Evolutionary conservation across 2,797 vertebrate genomes (phyloP).

Genomic region (Fistularia commersonii): DNA sequence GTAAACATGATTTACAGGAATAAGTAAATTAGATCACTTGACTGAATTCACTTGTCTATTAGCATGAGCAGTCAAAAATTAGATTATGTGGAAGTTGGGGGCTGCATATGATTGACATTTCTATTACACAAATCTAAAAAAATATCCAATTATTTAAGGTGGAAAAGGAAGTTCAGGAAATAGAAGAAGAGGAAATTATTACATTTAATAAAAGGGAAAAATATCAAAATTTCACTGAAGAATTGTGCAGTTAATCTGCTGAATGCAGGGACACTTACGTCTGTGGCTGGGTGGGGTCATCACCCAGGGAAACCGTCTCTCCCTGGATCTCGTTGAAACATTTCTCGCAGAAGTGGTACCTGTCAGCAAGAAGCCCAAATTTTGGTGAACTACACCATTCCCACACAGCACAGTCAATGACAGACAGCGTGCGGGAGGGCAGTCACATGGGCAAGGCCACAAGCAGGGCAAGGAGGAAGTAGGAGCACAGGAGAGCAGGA

Average conservation of each 20-base stretch:
- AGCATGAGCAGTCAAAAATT: no score
- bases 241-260: no score
- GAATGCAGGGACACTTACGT: slow-evolving; percentile 84
- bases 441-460: slow-evolving; percentile 81
- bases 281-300: slow-evolving; percentile 97
- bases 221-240: no score
- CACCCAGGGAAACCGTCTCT: slow-evolving; percentile 95
- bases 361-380: slow-evolving; percentile 99
- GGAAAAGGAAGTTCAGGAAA: no score
- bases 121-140: no score
- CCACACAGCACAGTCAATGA: slow-evolving; percentile 90
- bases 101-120: no score
- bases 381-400: slow-evolving; percentile 95
- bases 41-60: no score
- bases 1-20: no score
- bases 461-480: slow-evolving; percentile 84
- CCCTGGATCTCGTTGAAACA: slow-evolving; percentile 99
- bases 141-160: no score
- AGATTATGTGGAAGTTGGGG: no score
- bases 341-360: slow-evolving; percentile 99
- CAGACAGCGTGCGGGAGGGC: slow-evolving; percentile 85
- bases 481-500: slow-evolving; percentile 69
- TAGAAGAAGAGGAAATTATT: background rate
- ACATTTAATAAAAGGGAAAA: no score
- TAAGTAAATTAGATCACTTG: no score